phyloP scores from a whole-genome alignment of 2,113 vertebrate genomes.

The Protobothrops mucrosquamatus region DNA sequence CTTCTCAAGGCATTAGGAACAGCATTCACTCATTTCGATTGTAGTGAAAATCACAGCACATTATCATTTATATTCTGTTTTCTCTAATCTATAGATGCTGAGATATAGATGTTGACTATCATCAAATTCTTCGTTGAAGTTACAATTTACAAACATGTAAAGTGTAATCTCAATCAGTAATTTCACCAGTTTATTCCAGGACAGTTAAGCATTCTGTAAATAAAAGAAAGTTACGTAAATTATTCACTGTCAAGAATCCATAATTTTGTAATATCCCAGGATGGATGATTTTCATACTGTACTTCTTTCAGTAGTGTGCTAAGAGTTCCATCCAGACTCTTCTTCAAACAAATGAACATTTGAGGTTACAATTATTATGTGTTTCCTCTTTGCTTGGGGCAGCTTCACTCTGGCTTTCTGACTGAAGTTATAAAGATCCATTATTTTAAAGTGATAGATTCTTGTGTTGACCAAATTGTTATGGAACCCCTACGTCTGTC shows the following conservation, averaged over 20 bases:
- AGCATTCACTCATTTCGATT: no score
- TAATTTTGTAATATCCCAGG: neutral
- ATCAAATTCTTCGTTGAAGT: neutral
- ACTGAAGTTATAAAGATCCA: neutral
- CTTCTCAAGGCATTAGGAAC: no score
- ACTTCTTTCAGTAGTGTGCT: neutral
- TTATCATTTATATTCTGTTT: no score
- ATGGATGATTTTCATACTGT: slow-evolving; percentile 1
- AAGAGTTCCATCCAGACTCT: slow-evolving; percentile 16
- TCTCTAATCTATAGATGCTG: no score
- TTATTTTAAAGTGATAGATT: slow-evolving; percentile 2
- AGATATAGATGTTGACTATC: no score
- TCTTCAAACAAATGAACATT: neutral
- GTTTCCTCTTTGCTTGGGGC: neutral
- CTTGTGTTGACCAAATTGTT: neutral
- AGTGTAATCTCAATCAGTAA: neutral
- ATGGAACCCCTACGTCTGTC: neutral
- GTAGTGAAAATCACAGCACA: no score
- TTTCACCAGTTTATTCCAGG: neutral
- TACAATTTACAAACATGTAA: neutral
- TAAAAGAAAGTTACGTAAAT: neutral
- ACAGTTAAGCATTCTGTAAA: neutral
- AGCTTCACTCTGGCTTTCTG: neutral
- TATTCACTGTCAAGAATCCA: neutral
- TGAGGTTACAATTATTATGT: slow-evolving; percentile 5